Base-by-base conservation (phyloP, 1,140 invertebrate species). In the Eumeta japonica region DNA sequence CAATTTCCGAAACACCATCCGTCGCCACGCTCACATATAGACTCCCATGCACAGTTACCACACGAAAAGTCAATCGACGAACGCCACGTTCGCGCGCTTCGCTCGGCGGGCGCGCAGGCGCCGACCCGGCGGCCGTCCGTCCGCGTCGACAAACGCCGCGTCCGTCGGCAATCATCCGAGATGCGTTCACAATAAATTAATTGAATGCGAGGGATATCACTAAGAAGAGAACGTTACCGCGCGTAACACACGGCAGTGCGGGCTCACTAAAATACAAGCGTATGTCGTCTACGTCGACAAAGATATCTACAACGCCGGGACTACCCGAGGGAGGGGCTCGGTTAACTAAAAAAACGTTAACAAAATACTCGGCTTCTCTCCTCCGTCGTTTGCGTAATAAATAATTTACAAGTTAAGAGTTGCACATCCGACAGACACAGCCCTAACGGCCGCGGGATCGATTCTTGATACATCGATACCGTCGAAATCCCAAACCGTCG, bases 321-420 rank as follows among this genome's bases (percentile, higher is more conserved):
- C 64, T 64, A 66, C 47, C 47, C 49, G 63, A 60, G 57, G 60
- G 50, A 66, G 63, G 60, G 55, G 62, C 61, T 67, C 62, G 47
- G 66, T 68, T 59, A 71, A 71, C 64, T 71, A 74, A 66, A 71
- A 74, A 67, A 74, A 71, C 70, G 66, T 74, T 74, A 74, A 73
- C 64, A 73, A 73, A 73, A 74, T 74, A 74, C 70, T n/a, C n/a
- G n/a, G n/a, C n/a, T n/a, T 45, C 63, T 58, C 64, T 74, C 70
- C 66, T 74, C 70, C 71, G 71, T 74, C 59, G 64, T 68, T 70
- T 71, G 68, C 71, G 71, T 34, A 74, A 71, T 71, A 74, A 58
- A 38, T 38, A 43, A 74, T 74, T 74, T 74, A 74, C 70, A 74
- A 64, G 67, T 70, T 70, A n/a, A n/a, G n/a, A n/a, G n/a, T n/a